These are phyloP conservation scores for Cranoglanis bouderius DNA, from an alignment of 2,113 vertebrate genomes.

Conservation along the genomic window DNA sequence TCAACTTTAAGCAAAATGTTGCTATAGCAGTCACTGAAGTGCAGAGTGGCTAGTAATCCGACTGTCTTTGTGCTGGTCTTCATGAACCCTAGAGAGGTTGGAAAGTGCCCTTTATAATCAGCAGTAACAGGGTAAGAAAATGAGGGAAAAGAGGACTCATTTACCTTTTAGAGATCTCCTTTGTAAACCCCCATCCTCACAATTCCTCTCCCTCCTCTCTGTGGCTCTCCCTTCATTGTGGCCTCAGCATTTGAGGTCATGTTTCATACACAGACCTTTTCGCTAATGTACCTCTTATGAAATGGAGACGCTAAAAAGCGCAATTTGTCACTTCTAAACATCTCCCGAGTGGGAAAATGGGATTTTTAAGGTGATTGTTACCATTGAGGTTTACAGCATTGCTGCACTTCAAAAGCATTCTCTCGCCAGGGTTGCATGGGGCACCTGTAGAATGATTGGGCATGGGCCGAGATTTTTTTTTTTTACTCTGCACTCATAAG, in stretches of 20 bases:
- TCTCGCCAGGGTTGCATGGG: constrained; percentile 39
- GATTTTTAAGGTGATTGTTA: constrained; percentile 65
- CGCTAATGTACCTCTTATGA: constrained; percentile 66
- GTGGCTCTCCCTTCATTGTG: constrained; percentile 42
- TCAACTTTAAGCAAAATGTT: not conserved
- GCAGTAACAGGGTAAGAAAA: not conserved
- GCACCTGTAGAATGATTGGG: constrained; percentile 57
- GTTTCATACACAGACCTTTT: constrained; percentile 59
- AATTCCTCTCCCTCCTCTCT: constrained; percentile 31
- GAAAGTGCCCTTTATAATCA: not conserved
- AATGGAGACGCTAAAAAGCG: constrained; percentile 63
- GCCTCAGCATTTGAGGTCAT: constrained; percentile 50
- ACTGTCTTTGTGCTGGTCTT: not conserved
- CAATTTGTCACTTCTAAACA: constrained; percentile 68
- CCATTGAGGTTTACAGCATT: constrained; percentile 57
- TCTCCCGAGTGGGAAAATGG: constrained; percentile 53
- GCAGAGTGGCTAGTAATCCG: not conserved
- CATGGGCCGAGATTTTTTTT: constrained; percentile 8
- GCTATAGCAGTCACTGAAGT: not conserved
- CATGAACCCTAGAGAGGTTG: constrained; percentile 11
- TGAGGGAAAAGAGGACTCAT: not conserved
- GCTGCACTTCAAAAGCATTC: constrained; percentile 59
- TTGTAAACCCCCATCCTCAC: constrained; percentile 24
- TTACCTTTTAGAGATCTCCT: constrained; percentile 44
- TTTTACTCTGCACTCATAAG: constrained; percentile 14